Evolutionary conservation across 2,797 vertebrate species (phyloP).

Genomic region (Sebastes umbrosus): DNA sequence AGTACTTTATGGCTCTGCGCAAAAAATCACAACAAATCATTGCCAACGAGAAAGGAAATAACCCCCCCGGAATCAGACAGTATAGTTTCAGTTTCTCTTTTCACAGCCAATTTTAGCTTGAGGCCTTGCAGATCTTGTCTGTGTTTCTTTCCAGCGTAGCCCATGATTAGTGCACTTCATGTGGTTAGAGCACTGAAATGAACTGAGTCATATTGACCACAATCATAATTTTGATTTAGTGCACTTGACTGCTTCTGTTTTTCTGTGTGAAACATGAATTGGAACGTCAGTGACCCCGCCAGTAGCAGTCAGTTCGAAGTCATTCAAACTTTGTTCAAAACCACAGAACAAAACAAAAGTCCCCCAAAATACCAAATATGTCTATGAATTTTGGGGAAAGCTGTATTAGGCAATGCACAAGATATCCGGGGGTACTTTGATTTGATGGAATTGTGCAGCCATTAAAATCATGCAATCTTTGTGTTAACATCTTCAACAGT

Average conservation of each 20-base stretch:
- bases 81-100: constrained; percentile 24
- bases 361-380: background rate
- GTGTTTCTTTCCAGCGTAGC: background rate
- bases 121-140: background rate
- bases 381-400: background rate
- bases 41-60: constrained; percentile 6
- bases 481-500: background rate
- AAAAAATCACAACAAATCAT: background rate
- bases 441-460: background rate
- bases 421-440: background rate
- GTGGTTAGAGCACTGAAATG: constrained; percentile 3
- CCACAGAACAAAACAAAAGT: background rate
- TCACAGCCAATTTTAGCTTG: background rate
- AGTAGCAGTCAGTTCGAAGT: background rate
- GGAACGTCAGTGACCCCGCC: background rate
- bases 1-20: background rate
- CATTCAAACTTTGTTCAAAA: constrained; percentile 1
- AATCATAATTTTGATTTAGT: constrained; percentile 22
- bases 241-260: constrained; percentile 19
- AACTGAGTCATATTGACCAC: constrained; percentile 17
- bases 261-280: constrained; percentile 14
- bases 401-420: background rate
- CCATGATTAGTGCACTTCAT: background rate
- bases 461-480: background rate
- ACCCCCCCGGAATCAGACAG: background rate